Evolutionary conservation across 1,140 invertebrate genomes (phyloP), one percentile per base, ranked within the genome.

Genomic region (Drosophila cardini): DNA sequence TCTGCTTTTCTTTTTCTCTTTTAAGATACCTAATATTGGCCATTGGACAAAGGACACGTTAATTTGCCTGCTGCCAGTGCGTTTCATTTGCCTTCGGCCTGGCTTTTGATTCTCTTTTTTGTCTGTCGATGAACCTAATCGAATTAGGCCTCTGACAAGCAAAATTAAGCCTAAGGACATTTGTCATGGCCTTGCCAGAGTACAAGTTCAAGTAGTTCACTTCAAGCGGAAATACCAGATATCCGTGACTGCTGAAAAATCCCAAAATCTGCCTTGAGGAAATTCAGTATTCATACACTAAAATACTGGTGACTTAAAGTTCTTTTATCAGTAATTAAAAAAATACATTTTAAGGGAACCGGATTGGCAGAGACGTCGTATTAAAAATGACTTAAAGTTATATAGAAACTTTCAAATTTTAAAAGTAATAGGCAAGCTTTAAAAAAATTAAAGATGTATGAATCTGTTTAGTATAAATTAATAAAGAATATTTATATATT

Each of bases 121-220:
- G 52, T 36, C 36, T 65, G 26, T 65, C 26, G 11, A 11, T 73
- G 45, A 45, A 46, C 15, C 32, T 62, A 77, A 84, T 85, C 62
- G 79, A 80, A 85, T 84, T 85, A 80, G 60, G 52, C 11, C 52
- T 64, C 52, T 56, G 71, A 74, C 77, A 73, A 64, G 65, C 60
- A 73, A 72, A 77, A 77, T 77, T 60, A 55, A 65, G 43, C 42
- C 69, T 32, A 16, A 9, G 34, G 32, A 61, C n/a, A 69, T 16
- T 50, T 36, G 26, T 10, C 30, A 32, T 15, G 5, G 10, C 9
- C 34, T n/a, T 11, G 9, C 6, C 46, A 15, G n/a, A 61, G 15
- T 21, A 9, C 3, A 30, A 58, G 32, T 50, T 63, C 38, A 38
- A 38, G 45, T 21, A 7, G 8, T 8, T 62, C 45, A 13, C 8